These are phyloP conservation scores for Ylistrum balloti DNA, from an alignment of 1,140 invertebrate species.

Conservation along the genomic window DNA sequence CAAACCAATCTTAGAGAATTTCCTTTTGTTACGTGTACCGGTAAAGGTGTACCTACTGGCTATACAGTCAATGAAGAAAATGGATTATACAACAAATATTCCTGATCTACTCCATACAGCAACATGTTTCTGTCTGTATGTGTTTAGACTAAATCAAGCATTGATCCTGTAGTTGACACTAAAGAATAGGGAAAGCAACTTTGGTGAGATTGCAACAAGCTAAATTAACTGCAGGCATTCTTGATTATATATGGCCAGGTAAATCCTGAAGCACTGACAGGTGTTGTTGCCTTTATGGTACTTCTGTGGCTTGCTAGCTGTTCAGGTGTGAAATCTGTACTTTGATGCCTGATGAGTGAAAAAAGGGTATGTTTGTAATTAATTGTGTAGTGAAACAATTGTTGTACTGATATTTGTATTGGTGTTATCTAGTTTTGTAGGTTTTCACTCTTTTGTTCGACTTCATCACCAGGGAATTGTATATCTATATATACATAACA, in stretches of 20 bases:
- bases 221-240: background rate
- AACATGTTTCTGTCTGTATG: background rate
- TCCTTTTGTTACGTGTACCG: too few relatives aligned
- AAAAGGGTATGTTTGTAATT: background rate
- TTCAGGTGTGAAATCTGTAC: background rate
- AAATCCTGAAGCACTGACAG: background rate
- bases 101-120: background rate
- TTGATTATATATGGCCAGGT: background rate
- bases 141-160: background rate
- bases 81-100: background rate
- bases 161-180: background rate
- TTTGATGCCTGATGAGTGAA: background rate
- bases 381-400: background rate
- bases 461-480: background rate
- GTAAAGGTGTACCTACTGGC: background rate
- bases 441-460: background rate
- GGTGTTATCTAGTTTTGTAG: background rate
- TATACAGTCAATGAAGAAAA: background rate
- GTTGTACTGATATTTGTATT: background rate
- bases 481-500: background rate
- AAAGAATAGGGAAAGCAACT: background rate
- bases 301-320: background rate
- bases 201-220: background rate
- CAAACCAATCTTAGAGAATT: too few relatives aligned
- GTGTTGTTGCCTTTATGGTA: background rate